Evolutionary conservation across 2,888 invertebrate species (phyloP).

Genomic region (Ashinkailepas kermadecensis): DNA sequence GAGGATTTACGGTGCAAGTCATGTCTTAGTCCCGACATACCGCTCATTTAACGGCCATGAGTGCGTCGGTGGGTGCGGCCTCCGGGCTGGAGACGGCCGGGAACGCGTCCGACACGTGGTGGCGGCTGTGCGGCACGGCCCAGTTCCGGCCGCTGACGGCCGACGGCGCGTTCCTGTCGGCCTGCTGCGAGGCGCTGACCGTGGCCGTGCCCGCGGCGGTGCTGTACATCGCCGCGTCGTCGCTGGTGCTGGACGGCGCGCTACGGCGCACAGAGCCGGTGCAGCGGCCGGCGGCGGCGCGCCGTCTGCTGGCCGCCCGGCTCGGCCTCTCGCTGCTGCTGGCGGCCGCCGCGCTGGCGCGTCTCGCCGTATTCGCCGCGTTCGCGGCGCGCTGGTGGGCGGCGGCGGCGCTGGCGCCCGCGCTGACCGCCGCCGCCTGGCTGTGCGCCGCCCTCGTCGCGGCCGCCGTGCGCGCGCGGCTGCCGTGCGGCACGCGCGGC

Average conservation of each 20-base stretch:
- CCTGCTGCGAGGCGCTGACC: slow-evolving; percentile 19
- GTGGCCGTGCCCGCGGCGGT: background rate
- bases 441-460: background rate
- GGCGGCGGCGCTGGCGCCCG: slow-evolving; percentile 11
- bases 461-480: background rate
- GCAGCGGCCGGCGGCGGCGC: background rate
- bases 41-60: background rate
- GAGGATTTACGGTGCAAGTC: background rate
- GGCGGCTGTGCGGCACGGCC: background rate
- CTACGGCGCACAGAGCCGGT: slow-evolving; percentile 6
- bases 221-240: background rate
- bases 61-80: background rate
- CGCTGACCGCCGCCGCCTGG: background rate
- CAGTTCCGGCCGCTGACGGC: background rate
- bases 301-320: slow-evolving; percentile 29
- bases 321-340: slow-evolving; percentile 32
- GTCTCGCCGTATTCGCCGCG: slow-evolving; percentile 31
- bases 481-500: background rate
- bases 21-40: background rate
- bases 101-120: background rate
- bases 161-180: background rate
- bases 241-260: slow-evolving; percentile 13
- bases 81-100: background rate
- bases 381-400: slow-evolving; percentile 31
- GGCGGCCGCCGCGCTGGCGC: slow-evolving; percentile 27